Conservation (phyloP, 2,797 vertebrate genomes). For the Salarias fasciatus region DNA sequence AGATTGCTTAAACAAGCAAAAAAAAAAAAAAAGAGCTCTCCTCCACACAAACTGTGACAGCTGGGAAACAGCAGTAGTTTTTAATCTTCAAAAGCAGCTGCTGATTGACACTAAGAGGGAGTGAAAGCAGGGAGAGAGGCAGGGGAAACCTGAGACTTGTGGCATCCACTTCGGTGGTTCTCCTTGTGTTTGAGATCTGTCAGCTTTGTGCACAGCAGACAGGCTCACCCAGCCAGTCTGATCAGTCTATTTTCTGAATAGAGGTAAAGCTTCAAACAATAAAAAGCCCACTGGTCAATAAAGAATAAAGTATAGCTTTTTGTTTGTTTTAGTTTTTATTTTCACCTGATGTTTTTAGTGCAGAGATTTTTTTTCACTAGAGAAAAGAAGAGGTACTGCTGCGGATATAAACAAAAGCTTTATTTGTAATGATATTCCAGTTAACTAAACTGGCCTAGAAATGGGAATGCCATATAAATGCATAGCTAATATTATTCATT, state of each 20-base stretch:
- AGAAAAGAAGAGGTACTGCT: conserved; percentile 21
- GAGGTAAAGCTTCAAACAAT: not conserved
- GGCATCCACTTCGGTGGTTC: conserved; percentile 28
- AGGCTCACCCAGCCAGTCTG: conserved; percentile 7
- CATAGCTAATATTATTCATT: conserved; percentile 14
- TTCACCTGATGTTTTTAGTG: not conserved
- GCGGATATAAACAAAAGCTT: not conserved
- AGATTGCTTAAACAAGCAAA: conserved; percentile 12
- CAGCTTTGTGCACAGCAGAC: conserved; percentile 8
- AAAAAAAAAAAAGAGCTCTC: conserved; percentile 5
- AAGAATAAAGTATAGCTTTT: not conserved
- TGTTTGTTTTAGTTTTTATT: not conserved
- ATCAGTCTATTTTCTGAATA: conserved; percentile 19
- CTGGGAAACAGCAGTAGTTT: conserved; percentile 45
- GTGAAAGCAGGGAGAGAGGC: conserved; percentile 16
- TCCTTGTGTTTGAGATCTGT: conserved; percentile 50
- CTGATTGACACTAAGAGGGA: conserved; percentile 55
- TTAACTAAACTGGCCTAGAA: not conserved
- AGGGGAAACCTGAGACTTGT: conserved; percentile 62
- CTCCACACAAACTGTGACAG: conserved; percentile 28
- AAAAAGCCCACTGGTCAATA: not conserved
- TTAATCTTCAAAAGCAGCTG: conserved; percentile 71
- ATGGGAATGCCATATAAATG: conserved; percentile 20
- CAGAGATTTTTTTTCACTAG: not conserved
- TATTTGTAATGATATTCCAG: conserved; percentile 1